Base-by-base conservation (phyloP, 2,888 invertebrate genomes). In the Synergus umbraculus region DNA sequence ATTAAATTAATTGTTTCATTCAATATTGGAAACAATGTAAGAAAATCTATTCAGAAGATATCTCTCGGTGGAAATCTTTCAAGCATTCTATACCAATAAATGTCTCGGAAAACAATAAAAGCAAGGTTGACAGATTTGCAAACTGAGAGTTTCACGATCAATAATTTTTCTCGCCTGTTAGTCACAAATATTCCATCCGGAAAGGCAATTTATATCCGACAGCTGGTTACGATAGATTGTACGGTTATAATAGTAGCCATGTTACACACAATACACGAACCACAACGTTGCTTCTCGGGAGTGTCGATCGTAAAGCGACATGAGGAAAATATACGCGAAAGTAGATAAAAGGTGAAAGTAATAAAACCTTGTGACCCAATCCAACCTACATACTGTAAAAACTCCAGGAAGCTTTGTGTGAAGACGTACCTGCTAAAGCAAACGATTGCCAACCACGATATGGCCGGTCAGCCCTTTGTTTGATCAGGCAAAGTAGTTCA, bases 191-290 rank as follows among this genome's bases (percentile, higher is more conserved):
- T 83, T 82, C 80, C 79, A 78, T 81, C 78, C 82, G 80, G 79
- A 79, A 83, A 76, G 79, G 81, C 81, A 81, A 82, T 81, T 83
- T 81, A 83, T 76, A 82, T 78, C 78, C 78, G 79, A 81, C 80
- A 77, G 79, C 81, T 78, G 82, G 77, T 81, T 81, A 81, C 80
- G 82, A 83, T 83, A 79, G 81, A 83, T 82, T 78, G 66, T 66
- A 66, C 18, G 22, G 60, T 22, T 60, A 29, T 29, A 29, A 60
- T 60, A 60, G 60, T 60, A 60, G 18, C 60, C 10, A 1, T 29
- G 43, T 66, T 66, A 66, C 66, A 66, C n/a, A 66, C 66, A 66
- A 66, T n/a, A n/a, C 43, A 44, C 18, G 66, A 65, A 65, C 37
- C 43, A 8, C 41, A 66, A 41, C 43, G 66, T 66, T n/a, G n/a